phyloP scores from a whole-genome alignment of 1,140 invertebrate genomes.

The Papilio aristodemus region DNA sequence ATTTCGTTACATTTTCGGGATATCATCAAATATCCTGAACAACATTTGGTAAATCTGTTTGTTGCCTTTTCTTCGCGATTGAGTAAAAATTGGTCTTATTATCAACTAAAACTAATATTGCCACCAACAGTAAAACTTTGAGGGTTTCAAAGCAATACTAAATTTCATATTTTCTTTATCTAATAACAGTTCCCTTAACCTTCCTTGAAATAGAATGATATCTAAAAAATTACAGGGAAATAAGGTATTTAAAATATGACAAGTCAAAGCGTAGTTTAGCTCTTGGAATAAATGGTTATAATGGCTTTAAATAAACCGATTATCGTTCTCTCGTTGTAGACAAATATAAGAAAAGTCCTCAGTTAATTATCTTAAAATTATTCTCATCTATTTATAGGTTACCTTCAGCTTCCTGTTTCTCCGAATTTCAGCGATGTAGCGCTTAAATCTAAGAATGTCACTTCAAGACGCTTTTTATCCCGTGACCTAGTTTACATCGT shows the following conservation, averaged over 20 bases:
- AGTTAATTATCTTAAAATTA: slow-evolving; percentile 19
- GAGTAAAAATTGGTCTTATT: too few relatives aligned
- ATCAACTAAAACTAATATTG: too few relatives aligned
- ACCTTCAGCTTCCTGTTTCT: slow-evolving; percentile 56
- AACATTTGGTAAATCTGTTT: too few relatives aligned
- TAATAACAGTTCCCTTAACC: too few relatives aligned
- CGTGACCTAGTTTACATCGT: slow-evolving; percentile 73
- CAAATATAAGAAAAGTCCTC: not conserved
- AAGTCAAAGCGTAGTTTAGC: not conserved
- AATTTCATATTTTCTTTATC: too few relatives aligned
- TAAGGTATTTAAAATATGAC: not conserved
- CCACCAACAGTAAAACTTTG: too few relatives aligned
- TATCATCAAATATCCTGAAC: too few relatives aligned
- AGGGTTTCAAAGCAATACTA: too few relatives aligned
- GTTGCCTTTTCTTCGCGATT: too few relatives aligned
- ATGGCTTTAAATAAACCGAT: not conserved
- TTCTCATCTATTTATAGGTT: slow-evolving; percentile 62
- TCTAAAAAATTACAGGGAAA: not conserved
- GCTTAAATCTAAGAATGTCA: slow-evolving; percentile 60
- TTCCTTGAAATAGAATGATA: too few relatives aligned
- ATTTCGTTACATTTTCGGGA: too few relatives aligned
- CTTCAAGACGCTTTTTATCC: slow-evolving; percentile 68
- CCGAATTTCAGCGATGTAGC: slow-evolving; percentile 58
- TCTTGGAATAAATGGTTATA: not conserved
- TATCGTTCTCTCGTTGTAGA: slow-evolving; percentile 24